These are phyloP conservation scores for Drosophila tanythrix DNA, from an alignment of 2,888 invertebrate genomes.

Conservation along the genomic window DNA sequence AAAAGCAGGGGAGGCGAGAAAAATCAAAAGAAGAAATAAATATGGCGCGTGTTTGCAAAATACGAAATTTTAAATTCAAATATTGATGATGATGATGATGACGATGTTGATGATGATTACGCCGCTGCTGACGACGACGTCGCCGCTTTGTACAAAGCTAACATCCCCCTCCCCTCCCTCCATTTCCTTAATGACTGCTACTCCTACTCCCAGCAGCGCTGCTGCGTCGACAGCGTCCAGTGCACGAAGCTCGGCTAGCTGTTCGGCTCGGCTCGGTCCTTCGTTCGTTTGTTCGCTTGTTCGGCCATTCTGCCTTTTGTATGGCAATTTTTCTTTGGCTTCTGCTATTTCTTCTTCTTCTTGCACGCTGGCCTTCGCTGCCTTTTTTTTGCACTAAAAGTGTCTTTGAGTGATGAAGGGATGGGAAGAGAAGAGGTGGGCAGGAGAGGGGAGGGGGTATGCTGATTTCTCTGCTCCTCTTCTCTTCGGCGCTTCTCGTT, in stretches of 20 bases:
- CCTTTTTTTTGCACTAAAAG: conserved; percentile 18
- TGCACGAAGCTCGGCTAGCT: conserved; percentile 3
- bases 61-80: conserved; percentile 79
- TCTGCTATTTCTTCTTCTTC: background rate
- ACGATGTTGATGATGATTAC: conserved; percentile 18
- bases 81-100: conserved; percentile 70
- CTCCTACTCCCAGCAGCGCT: background rate
- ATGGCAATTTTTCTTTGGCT: conserved; percentile 41
- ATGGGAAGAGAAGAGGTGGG: background rate
- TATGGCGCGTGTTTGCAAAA: conserved; percentile 78
- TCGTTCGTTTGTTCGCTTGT: background rate
- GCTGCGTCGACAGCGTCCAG: conserved; percentile 2
- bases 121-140: conserved; percentile 11
- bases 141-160: conserved; percentile 1
- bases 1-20: conserved; percentile 55
- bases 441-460: conserved; percentile 2
- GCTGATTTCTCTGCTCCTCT: conserved; percentile 15
- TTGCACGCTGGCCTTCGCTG: conserved; percentile 27
- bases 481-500: conserved; percentile 22
- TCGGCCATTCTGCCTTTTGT: conserved; percentile 28
- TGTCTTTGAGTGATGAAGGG: conserved; percentile 9
- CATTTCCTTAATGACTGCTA: background rate
- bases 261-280: background rate
- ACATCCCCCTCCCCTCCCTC: background rate
- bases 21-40: conserved; percentile 78